phyloP scores from a whole-genome alignment of 2,113 vertebrate genomes.

The Cranoglanis bouderius region DNA sequence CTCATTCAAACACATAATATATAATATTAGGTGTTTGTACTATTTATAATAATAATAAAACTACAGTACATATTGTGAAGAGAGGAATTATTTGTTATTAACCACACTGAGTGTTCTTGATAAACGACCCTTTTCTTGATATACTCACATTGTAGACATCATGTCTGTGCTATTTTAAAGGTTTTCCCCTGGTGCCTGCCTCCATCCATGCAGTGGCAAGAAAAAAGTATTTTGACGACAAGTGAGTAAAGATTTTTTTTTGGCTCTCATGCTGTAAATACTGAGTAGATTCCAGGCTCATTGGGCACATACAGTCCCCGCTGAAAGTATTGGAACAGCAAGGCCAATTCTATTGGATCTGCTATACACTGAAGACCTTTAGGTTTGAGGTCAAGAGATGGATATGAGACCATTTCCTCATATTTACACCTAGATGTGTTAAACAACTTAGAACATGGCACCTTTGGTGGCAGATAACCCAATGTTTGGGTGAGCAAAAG shows the following conservation, averaged over 20 bases:
- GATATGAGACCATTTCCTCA: background rate
- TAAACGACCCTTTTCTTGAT: background rate
- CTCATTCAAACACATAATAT: background rate
- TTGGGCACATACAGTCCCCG: constrained; percentile 16
- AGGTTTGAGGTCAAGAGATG: background rate
- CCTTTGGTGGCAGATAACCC: background rate
- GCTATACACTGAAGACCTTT: background rate
- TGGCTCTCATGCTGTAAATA: constrained; percentile 60
- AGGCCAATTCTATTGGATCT: background rate
- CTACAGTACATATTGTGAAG: background rate
- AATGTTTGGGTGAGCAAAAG: background rate
- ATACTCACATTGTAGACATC: background rate
- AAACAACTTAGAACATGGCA: background rate
- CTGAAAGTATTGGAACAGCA: background rate
- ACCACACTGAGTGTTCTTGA: background rate
- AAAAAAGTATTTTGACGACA: constrained; percentile 92
- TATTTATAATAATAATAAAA: background rate
- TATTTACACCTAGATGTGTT: background rate
- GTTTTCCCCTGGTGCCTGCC: constrained; percentile 91
- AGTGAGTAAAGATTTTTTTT: constrained; percentile 79
- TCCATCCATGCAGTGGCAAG: constrained; percentile 91
- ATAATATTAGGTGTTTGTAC: background rate
- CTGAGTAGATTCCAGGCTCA: constrained; percentile 48
- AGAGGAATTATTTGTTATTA: background rate
- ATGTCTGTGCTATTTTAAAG: constrained; percentile 63